Evolutionary conservation across 1,140 invertebrate genomes (phyloP).

Genomic region (Mizuhopecten yessoensis): DNA sequence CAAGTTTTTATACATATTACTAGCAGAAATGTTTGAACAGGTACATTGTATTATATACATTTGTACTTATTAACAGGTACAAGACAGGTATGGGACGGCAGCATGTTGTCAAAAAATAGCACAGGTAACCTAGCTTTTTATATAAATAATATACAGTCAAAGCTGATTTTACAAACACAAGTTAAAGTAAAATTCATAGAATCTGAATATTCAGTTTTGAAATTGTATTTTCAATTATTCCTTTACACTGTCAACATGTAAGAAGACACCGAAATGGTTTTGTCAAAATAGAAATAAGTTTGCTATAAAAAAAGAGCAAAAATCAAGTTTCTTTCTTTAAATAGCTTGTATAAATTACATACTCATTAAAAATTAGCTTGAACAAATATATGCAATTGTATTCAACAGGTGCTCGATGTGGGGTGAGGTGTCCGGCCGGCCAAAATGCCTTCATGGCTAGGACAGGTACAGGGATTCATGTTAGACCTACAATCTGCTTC

Average conservation of each 20-base stretch:
- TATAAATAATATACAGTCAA: no score
- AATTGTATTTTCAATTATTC: no score
- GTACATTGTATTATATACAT: neutral
- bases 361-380: no score
- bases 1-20: neutral
- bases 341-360: no score
- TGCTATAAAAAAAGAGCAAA: no score
- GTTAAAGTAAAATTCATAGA: no score
- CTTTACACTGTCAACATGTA: no score
- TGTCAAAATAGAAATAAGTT: no score
- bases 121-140: conserved; percentile 10
- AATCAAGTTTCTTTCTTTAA: no score
- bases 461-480: conserved; percentile 70
- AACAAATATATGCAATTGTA: neutral
- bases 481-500: conserved; percentile 74
- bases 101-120: neutral
- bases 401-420: conserved; percentile 64
- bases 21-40: neutral
- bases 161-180: no score
- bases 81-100: conserved; percentile 5
- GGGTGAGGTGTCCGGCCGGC: conserved; percentile 63
- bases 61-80: neutral
- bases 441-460: conserved; percentile 74
- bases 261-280: no score
- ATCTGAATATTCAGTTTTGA: no score